phyloP scores from a whole-genome alignment of 53 echinoderm and acorn worm genomes.

The Astropecten irregularis region DNA sequence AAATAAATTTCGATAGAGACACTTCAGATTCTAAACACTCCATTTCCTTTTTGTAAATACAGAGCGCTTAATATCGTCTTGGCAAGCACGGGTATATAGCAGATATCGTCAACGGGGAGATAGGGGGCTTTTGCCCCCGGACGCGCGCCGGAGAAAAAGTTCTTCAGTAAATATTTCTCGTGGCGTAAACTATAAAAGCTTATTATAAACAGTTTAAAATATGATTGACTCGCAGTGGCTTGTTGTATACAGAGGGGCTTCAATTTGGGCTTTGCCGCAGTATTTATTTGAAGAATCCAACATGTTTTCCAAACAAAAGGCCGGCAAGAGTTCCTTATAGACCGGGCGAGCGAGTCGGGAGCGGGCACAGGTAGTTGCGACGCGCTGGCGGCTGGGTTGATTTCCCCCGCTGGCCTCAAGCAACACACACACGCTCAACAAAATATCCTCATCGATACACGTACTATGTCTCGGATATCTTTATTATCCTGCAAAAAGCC shows the following conservation, averaged over 20 bases:
- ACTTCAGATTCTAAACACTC: constrained; percentile 46
- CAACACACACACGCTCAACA: too few species aligned
- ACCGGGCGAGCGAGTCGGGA: neutral
- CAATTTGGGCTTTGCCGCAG: neutral
- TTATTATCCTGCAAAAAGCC: too few species aligned
- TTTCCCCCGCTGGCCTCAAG: neutral
- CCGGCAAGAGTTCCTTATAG: constrained; percentile 18
- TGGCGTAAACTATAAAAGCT: constrained; percentile 62
- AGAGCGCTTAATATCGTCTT: neutral
- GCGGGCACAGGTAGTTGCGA: constrained; percentile 48
- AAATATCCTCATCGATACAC: too few species aligned
- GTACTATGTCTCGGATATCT: too few species aligned
- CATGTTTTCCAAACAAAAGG: constrained; percentile 54
- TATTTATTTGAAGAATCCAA: constrained; percentile 63
- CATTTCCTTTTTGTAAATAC: constrained; percentile 39
- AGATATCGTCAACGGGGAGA: too few species aligned
- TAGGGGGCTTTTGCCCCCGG: too few species aligned
- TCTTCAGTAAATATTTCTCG: constrained; percentile 47
- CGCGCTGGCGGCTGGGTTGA: neutral
- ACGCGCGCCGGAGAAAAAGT: too few species aligned
- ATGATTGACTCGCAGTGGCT: constrained; percentile 63
- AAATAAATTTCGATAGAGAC: constrained; percentile 67
- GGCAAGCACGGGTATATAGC: too few species aligned
- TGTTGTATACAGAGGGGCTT: neutral
- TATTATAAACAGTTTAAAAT: constrained; percentile 68